Conservation (phyloP, 2,113 vertebrate genomes). For the Dicentrarchus labrax region DNA sequence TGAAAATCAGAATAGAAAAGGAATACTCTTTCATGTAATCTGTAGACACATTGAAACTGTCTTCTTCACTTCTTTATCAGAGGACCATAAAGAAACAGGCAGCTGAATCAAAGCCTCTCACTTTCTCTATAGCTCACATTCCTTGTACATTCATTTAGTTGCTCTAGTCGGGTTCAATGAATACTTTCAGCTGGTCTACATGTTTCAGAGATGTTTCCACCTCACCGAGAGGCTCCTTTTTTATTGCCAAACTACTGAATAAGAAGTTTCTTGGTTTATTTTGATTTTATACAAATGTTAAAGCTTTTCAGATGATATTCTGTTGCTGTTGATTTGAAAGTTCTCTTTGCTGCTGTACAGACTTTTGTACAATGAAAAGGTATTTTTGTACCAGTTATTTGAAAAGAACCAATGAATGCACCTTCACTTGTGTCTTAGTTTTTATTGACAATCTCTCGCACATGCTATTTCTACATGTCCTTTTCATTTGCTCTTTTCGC, state of each 20-base stretch:
- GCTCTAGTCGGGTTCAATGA: background rate
- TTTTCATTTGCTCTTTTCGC: background rate
- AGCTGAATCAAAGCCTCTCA: background rate
- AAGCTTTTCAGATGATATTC: constrained; percentile 9
- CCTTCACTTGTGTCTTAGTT: constrained; percentile 26
- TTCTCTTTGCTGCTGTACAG: constrained; percentile 67
- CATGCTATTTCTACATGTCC: background rate
- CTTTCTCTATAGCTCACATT: background rate
- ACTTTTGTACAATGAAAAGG: constrained; percentile 50
- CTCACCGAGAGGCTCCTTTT: background rate
- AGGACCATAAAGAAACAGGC: background rate
- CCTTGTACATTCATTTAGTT: background rate
- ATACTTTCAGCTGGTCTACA: background rate
- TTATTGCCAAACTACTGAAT: background rate
- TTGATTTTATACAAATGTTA: constrained; percentile 35
- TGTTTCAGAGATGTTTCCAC: constrained; percentile 3
- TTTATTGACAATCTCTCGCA: background rate
- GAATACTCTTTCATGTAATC: background rate
- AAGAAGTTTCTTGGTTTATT: constrained; percentile 5
- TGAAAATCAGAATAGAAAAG: background rate
- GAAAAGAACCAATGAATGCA: constrained; percentile 38
- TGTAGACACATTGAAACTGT: background rate
- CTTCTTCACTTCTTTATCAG: background rate
- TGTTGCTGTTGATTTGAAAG: constrained; percentile 35
- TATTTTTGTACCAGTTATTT: constrained; percentile 50